Evolutionary conservation across 2,797 vertebrate genomes (phyloP).

Genomic region (Glossophaga mutica): DNA sequence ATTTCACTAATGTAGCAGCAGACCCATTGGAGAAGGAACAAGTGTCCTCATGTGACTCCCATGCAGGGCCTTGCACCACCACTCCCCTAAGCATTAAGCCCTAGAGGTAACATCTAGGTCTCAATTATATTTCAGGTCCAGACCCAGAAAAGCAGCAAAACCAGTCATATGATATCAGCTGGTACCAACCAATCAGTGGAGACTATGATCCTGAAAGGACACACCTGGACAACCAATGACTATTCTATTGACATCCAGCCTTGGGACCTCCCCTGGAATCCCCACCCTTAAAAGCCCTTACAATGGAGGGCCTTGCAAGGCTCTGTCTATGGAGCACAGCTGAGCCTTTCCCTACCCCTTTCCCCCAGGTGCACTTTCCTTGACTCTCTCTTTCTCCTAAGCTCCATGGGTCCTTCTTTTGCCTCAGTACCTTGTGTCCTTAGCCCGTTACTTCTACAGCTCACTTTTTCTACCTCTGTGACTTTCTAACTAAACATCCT

Average conservation of each 20-base stretch:
- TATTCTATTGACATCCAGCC: not conserved
- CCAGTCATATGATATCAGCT: not conserved
- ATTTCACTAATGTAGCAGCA: not conserved
- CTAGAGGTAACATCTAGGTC: not conserved
- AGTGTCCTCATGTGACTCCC: not conserved
- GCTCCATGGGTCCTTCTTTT: not conserved
- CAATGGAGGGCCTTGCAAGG: not conserved
- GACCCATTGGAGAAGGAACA: not conserved
- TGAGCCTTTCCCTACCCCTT: not conserved
- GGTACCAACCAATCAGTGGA: not conserved
- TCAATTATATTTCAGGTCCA: not conserved
- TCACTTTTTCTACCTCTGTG: not conserved
- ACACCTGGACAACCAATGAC: not conserved
- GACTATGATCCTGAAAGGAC: not conserved
- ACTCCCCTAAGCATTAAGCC: not conserved
- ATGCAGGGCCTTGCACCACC: not conserved
- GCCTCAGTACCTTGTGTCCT: not conserved
- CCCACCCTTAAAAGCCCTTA: not conserved
- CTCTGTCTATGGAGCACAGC: not conserved
- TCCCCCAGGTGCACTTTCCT: not conserved
- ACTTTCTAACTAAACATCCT: not conserved
- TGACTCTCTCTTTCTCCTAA: not conserved
- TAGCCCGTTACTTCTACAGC: not conserved
- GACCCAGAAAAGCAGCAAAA: not conserved
- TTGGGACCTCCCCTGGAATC: not conserved